Base-by-base conservation (phyloP, 2,888 invertebrate genomes). In the Nebria brevicollis region DNA sequence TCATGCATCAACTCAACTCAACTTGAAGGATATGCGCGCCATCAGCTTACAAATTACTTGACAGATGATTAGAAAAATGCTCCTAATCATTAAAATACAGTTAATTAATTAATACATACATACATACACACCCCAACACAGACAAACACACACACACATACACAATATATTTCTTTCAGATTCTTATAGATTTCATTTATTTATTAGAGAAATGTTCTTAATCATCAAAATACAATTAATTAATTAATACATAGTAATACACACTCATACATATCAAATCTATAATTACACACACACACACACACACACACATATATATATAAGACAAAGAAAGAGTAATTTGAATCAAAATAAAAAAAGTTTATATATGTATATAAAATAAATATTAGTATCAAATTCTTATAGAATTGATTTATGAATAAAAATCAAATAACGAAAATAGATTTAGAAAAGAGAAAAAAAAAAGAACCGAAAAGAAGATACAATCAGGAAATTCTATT, bases 401-500 rank as follows among this genome's bases (percentile, higher is more conserved):
- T 34, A 34, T 34, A 5, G 34, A 34, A 4, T 34, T 34, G 34
- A 34, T 34, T 34, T 34, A 5, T 34, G 2, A 34, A 34, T 34
- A 34, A 34, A 34, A 34, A 34, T 34, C 34, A 5, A 34, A 34
- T 34, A 34, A 34, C 5, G 5, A 34, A 34, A 34, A 34, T 34
- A 2, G 5, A 34, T 34, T 34, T 20, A 0, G 20, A 20, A 34
- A n/a, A n/a, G n/a, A n/a, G n/a, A n/a, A n/a, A n/a, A n/a, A 34
- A 34, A 34, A 34, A 34, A 34, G 34, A 20, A 20, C 20, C 34
- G 2, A 72, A 11, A 25, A n/a, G 43, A 70, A 75, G 54, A 65
- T 54, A 75, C 54, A 70, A 72, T 72, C 43, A 72, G 77, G 72
- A 77, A 77, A 77, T 77, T 77, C 77, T 72, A 68, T 10, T 11